These are phyloP conservation scores for Plectrocnemia conspersa DNA, from an alignment of 1,140 invertebrate genomes.

Conservation along the genomic window DNA sequence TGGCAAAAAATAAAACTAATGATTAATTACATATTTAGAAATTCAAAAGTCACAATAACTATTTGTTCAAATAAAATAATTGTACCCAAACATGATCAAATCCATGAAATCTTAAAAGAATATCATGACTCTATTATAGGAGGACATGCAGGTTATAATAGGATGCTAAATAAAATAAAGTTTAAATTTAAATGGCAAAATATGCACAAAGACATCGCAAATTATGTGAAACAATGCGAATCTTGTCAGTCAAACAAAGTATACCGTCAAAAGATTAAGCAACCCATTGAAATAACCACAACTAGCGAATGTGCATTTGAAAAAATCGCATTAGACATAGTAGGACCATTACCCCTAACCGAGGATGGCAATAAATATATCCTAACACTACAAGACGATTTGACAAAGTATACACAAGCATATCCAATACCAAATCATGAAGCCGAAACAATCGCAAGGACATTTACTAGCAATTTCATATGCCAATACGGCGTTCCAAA, in stretches of 20 bases:
- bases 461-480: constrained; percentile 29
- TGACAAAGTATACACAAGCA: constrained; percentile 41
- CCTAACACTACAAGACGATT: constrained; percentile 41
- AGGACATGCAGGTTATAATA: constrained; percentile 38
- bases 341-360: constrained; percentile 37
- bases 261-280: not conserved
- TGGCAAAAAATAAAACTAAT: constrained; percentile 31
- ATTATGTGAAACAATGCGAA: constrained; percentile 4
- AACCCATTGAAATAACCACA: constrained; percentile 13
- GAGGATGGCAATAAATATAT: constrained; percentile 37
- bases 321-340: constrained; percentile 37
- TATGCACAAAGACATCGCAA: constrained; percentile 1
- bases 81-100: constrained; percentile 4
- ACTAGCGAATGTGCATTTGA: constrained; percentile 34
- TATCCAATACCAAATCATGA: constrained; percentile 40
- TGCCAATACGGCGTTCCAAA: not conserved
- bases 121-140: constrained; percentile 33
- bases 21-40: constrained; percentile 25
- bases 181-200: constrained; percentile 1
- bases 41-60: constrained; percentile 22
- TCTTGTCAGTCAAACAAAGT: constrained; percentile 6
- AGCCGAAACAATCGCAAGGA: constrained; percentile 30
- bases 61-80: constrained; percentile 24
- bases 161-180: constrained; percentile 9
- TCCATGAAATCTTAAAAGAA: not conserved